Evolutionary conservation across 1,140 invertebrate species (phyloP).

Genomic region (Pomacea maculata): DNA sequence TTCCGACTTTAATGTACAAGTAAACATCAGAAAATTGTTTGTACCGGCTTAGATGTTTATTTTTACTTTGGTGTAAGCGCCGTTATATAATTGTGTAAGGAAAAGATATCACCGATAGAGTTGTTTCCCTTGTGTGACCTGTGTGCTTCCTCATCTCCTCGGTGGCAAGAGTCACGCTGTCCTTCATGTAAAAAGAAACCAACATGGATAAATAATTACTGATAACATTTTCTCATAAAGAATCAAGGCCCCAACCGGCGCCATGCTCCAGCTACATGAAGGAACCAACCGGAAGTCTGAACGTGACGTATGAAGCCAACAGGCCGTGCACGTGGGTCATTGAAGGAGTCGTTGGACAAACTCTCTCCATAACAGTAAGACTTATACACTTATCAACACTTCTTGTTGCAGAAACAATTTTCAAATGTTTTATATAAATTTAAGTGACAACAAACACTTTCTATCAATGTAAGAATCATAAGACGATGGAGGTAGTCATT

Average conservation of each 20-base stretch:
- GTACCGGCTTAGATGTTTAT: too few relatives aligned
- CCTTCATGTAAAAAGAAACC: background rate
- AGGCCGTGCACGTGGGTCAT: constrained; percentile 12
- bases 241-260: background rate
- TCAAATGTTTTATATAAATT: background rate
- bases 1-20: background rate
- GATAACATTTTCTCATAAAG: background rate
- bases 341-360: background rate
- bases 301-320: background rate
- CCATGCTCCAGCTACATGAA: background rate
- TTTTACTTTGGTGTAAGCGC: too few relatives aligned
- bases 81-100: too few relatives aligned
- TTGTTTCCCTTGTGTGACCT: background rate
- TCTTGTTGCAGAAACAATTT: background rate
- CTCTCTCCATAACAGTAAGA: constrained; percentile 3
- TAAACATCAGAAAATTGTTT: background rate
- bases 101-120: background rate
- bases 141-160: background rate
- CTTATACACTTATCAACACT: background rate
- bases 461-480: background rate
- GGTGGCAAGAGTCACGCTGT: background rate
- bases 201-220: background rate
- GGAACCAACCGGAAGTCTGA: background rate
- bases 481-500: background rate
- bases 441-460: background rate